Base-by-base conservation (phyloP, 1,140 invertebrate species). In the Wiebesia pumilae region DNA sequence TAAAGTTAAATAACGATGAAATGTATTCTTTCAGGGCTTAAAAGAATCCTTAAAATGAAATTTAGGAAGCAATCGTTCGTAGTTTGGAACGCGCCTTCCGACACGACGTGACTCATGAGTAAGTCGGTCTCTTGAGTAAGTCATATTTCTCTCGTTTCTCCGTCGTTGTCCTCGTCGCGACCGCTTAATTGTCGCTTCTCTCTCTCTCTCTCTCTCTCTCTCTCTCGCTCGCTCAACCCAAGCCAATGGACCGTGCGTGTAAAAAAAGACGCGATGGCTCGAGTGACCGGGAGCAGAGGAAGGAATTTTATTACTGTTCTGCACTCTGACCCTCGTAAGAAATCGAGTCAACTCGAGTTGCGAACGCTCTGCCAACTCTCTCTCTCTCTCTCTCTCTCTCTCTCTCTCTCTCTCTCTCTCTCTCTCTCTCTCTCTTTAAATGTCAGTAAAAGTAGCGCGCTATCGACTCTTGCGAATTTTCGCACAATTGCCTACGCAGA, bases 291-390 rank as follows among this genome's bases (percentile, higher is more conserved):
- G 40, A 75, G 71, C 71, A 43, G 27, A 27, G 16, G 40, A 38
- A 75, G 24, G 38, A 40, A 75, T 43, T 43, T 75, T 75, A 75
- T 75, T 75, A 75, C 38, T 40, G 6, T 10, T 75, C 24, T 75
- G 40, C 27, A 75, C 40, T 75, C n/a, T 75, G 71, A 75, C 71
- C 71, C 27, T 75, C 27, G 0, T 27, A 75, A 43, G 71, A 75
- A 75, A 75, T 33, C 40, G 71, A 75, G 30, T 75, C 71, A 75
- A 27, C 71, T 43, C 24, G 30, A n/a, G 27, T 78, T 54, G 10
- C 16, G 16, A 78, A 1, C 6, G 12, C 4, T 24, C 27, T 47
- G 21, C 24, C 3, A 35, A 71, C 27, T 30, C 43, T 40, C 27
- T n/a, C 73, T 47, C 40, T 40, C 33, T 30, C 35, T 30, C 69